Base-by-base conservation (phyloP, 2,113 vertebrate genomes). In the Ciconia maguari region DNA sequence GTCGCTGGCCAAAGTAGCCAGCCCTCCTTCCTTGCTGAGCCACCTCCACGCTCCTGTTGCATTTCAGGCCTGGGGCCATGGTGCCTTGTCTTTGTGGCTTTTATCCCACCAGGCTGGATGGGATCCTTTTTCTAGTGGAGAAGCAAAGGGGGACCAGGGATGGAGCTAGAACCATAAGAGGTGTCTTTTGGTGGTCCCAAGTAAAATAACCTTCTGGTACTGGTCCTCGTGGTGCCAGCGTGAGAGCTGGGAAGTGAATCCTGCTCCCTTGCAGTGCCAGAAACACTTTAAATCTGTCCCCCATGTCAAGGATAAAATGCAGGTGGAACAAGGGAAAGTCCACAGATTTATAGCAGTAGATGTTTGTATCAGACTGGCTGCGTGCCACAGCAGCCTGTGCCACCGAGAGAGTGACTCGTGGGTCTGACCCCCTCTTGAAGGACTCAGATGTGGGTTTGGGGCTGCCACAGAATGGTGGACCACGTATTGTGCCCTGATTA, bases 1-100 rank as follows among this genome's bases (percentile, higher is more conserved):
- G 27, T 96, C 95, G 88, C 92, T 93, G 96, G 94, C 92, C 87
- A 82, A 95, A 96, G 78, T 78, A 95, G 86, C 80, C 87, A 90
- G 66, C n/a, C 4, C 16, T 85, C 64, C 89, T 87, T 96, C 89
- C 88, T 87, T 76, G 65, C 74, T 90, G 62, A 94, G 70, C 69
- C 46, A 71, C 42, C 65, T 75, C 62, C 48, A 8, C 5, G 8
- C 78, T 95, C 81, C 77, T 81, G 62, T 78, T 90, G 74, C 82
- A 80, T 77, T 87, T 25, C 92, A 93, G 95, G 65, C 77, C 77
- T 54, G 25, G 57, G 60, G 38, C 71, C 2, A 14, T 90, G n/a
- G 30, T n/a, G 46, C 24, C 15, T 46, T 12, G 52, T 88, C 91
- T 84, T 92, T 91, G 87, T 95, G 90, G 71, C 91, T 97, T 96